Evolutionary conservation across 2,797 vertebrate genomes (phyloP), one percentile per base, ranked within the genome.

Genomic region (Triplophysa bombifrons): DNA sequence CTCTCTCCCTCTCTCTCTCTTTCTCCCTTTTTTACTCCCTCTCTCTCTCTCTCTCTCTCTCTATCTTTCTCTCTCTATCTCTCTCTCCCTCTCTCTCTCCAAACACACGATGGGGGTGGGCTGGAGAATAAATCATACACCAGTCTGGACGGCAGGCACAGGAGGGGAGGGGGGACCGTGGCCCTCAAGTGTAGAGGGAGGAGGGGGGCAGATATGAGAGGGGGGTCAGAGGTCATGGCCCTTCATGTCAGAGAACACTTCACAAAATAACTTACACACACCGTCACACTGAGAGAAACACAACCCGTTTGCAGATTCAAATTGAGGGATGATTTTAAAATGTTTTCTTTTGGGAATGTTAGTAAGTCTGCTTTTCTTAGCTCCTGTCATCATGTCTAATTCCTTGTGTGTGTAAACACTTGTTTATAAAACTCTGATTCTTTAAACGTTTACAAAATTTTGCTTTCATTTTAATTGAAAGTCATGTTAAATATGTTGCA

Each of bases 211-310:
- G 68, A 85, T 84, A 87, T 65, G 84, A 87, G 85, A 83, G 78
- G 58, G 38, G 56, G 86, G 87, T 87, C 82, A 87, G 75, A 86
- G 88, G 85, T 85, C 80, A 80, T 4, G 56, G 80, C 79, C 83
- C 84, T 83, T 87, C 84, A 85, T 85, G 86, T 88, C 82, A 74
- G 71, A 74, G 61, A 88, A 84, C 85, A 82, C 86, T 86, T 85
- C 84, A 88, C 86, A 87, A 88, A 87, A 80, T 81, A 78, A 80
- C 85, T 72, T 76, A 74, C 80, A 83, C 63, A 55, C 53, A 55
- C 2, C 50, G 16, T 50, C 48, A 50, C 48, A 25, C 48, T 65
- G 73, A 48, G 48, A 38, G 19, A 13, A 22, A 46, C 10, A 22
- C 73, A 14, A 61, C 5, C 2, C 19, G 41, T 41, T 41, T 2